Percentiles rank a stretch among this genome's conserved stretches.
Evolutionary conservation across 2,888 invertebrate genomes (phyloP).

Genomic region (Polyommatus icarus): DNA sequence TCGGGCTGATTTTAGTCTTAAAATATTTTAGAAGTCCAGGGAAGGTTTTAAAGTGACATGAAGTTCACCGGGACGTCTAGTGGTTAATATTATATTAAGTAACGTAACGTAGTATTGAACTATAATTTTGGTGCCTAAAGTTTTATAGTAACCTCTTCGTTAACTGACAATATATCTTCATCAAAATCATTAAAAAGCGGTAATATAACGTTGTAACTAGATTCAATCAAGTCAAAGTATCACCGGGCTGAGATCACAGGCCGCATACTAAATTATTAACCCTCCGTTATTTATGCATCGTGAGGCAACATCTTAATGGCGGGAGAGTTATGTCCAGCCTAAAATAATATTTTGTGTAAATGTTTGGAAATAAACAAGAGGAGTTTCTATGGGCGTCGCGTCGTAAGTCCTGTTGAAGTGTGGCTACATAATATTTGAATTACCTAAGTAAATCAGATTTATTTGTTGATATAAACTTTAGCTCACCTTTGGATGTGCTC

Average conservation of each 20-base stretch:
- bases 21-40: no score
- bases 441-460: conserved; percentile 61
- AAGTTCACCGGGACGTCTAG: no score
- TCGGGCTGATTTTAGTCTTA: no score
- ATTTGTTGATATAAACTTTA: conserved; percentile 60
- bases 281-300: conserved; percentile 78
- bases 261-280: conserved; percentile 77
- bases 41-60: no score
- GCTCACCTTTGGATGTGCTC: conserved; percentile 99
- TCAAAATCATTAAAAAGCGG: neutral
- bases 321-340: conserved; percentile 74
- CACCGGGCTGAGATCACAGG: conserved; percentile 62
- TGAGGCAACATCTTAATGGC: conserved; percentile 77
- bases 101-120: no score
- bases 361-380: conserved; percentile 75
- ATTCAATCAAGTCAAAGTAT: conserved; percentile 71
- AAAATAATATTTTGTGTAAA: conserved; percentile 79
- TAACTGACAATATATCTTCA: no score
- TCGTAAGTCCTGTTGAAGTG: conserved; percentile 61
- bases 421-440: conserved; percentile 61
- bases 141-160: no score
- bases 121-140: no score
- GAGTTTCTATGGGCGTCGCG: conserved; percentile 51
- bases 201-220: conserved; percentile 39
- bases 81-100: no score